Evolutionary conservation across 2,797 vertebrate genomes (phyloP).

Genomic region (Periophthalmus magnuspinnatus): DNA sequence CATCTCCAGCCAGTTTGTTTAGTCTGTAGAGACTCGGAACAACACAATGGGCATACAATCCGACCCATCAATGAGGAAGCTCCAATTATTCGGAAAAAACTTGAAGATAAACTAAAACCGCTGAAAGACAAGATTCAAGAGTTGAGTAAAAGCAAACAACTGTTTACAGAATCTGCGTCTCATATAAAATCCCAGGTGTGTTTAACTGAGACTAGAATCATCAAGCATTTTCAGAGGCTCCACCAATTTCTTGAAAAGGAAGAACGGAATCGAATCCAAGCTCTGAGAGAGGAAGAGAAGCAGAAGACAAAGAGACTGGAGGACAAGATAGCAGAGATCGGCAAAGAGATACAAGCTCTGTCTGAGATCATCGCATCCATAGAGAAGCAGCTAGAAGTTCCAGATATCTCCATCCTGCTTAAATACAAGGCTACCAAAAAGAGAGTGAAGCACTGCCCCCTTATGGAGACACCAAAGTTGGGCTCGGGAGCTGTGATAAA

Average conservation of each 20-base stretch:
- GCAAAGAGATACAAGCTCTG: constrained; percentile 2
- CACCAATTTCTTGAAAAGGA: neutral
- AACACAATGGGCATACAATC: neutral
- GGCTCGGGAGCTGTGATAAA: neutral
- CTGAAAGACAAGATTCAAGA: neutral
- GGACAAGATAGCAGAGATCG: neutral
- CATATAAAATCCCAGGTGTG: neutral
- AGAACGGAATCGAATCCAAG: neutral
- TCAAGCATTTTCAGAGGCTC: neutral
- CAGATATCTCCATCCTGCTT: neutral
- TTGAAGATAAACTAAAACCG: neutral
- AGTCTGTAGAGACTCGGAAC: neutral
- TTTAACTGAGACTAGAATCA: neutral
- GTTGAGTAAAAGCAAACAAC: neutral
- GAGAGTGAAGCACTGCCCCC: neutral
- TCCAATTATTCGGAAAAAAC: neutral
- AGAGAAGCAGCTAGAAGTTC: neutral
- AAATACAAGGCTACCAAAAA: neutral
- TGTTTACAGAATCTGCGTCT: neutral
- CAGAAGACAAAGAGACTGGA: neutral
- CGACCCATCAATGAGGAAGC: neutral
- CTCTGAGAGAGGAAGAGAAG: constrained; percentile 6
- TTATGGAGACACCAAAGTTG: neutral
- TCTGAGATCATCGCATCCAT: neutral
- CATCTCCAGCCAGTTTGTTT: neutral